phyloP scores from a whole-genome alignment of 2,797 vertebrate genomes.

The Xiphophorus birchmanni region DNA sequence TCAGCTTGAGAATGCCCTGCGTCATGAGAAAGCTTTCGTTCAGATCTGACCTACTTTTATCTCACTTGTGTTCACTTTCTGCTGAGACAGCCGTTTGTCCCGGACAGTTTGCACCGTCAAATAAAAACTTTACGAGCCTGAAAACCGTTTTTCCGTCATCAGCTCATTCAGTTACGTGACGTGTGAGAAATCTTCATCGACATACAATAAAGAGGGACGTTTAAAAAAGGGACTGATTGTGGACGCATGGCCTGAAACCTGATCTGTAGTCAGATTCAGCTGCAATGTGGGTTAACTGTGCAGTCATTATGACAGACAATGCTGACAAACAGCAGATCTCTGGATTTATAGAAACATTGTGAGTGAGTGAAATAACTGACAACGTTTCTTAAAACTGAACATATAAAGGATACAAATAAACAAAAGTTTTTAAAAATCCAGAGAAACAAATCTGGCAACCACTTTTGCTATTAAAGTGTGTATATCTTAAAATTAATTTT shows the following conservation, averaged over 20 bases:
- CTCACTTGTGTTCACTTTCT: constrained; percentile 9
- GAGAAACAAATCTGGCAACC: background rate
- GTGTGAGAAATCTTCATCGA: background rate
- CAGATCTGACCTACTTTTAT: constrained; percentile 37
- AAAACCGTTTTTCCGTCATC: background rate
- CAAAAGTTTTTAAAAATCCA: background rate
- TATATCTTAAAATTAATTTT: background rate
- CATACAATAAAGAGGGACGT: background rate
- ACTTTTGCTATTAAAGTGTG: background rate
- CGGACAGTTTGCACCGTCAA: constrained; percentile 19
- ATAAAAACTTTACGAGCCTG: constrained; percentile 38
- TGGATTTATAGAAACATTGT: background rate
- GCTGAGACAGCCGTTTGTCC: constrained; percentile 18
- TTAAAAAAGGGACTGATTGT: background rate
- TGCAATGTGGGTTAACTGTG: constrained; percentile 17
- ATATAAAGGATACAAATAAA: background rate
- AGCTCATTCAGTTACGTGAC: background rate
- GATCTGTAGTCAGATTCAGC: background rate
- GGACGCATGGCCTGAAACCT: background rate
- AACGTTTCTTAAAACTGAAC: background rate
- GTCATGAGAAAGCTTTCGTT: background rate
- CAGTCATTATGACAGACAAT: background rate
- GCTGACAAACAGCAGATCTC: background rate
- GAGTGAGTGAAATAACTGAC: background rate
- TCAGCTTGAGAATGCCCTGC: constrained; percentile 3